Evolutionary conservation across 2,888 invertebrate species (phyloP).

Genomic region (Stenolophus ochropezus): DNA sequence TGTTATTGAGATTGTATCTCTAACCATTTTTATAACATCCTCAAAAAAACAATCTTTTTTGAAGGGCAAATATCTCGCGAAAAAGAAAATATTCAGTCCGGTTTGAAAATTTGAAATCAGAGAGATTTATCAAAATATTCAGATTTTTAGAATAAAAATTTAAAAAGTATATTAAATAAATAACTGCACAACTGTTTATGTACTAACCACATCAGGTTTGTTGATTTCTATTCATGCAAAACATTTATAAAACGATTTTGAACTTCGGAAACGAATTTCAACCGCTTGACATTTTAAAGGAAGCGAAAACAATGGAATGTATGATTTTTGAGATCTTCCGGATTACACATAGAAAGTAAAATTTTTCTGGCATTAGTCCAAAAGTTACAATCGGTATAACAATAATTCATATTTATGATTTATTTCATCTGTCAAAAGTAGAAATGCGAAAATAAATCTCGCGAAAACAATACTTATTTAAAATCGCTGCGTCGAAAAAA

Average conservation of each 20-base stretch:
- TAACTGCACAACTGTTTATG: no score
- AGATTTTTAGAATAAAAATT: no score
- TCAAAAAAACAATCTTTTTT: no score
- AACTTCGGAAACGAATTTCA: background rate
- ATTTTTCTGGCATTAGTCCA: constrained; percentile 46
- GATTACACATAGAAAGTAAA: constrained; percentile 42
- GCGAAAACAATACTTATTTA: constrained; percentile 45
- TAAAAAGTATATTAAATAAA: no score
- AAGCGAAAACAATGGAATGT: constrained; percentile 23
- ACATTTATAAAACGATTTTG: background rate
- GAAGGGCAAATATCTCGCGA: no score
- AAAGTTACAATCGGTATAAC: constrained; percentile 48
- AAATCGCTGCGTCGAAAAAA: constrained; percentile 14
- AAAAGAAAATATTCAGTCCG: no score
- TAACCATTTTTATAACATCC: no score
- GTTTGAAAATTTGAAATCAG: no score
- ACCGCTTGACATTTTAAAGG: background rate
- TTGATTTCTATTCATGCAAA: no score
- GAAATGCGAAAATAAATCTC: constrained; percentile 49
- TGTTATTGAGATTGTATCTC: no score
- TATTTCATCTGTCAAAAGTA: constrained; percentile 52
- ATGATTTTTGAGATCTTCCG: constrained; percentile 42
- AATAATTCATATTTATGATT: constrained; percentile 59
- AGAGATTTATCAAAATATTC: no score
- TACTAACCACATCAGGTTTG: no score